Evolutionary conservation across 2,113 vertebrate species (phyloP), one percentile per base, ranked within the genome.

Genomic region (Polyodon spathula): DNA sequence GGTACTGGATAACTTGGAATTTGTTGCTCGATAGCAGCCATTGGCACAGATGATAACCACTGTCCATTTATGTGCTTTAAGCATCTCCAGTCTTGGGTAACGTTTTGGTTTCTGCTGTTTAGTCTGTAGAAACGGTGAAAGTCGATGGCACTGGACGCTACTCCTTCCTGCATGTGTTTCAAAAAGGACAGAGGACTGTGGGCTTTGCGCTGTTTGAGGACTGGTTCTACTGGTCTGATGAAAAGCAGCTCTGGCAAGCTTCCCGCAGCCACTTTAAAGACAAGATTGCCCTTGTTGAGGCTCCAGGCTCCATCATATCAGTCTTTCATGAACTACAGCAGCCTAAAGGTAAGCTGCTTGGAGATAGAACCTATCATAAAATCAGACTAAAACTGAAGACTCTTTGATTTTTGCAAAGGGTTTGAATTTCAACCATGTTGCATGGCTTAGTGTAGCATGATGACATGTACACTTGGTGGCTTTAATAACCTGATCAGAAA

Each of bases 101-200:
- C 17, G 6, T 6, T 59, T 8, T 44, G 1, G 59, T 48, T 42
- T 48, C 14, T 65, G 60, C 44, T 39, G 37, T 61, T 75, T 56
- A 97, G 93, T 90, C 92, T 41, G 73, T 95, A 37, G 92, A 96
- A 81, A 91, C 83, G 0, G 71, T 94, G 63, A 88, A 66, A 3
- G 65, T 86, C 61, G 89, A 95, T 6, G 91, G 92, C 37, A 76
- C 71, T 0, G 85, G 89, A 9, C 83, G 85, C 6, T 67, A 84
- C 62, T 80, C 90, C 6, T 89, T 93, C 63, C 74, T 69, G 0
- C 69, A 83, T 6, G 50, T 87, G 54, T 82, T 90, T 64, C 68
- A 73, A 59, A 79, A 76, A 66, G 72, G 75, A n/a, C 62, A 63
- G 0, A 68, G 75, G 46, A 75, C 72, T 0, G 55, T 83, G 46